Percentiles rank a stretch among this genome's conserved stretches.
Evolutionary conservation across 2,888 invertebrate species (phyloP).

Genomic region (Pachymerium ferrugineum): DNA sequence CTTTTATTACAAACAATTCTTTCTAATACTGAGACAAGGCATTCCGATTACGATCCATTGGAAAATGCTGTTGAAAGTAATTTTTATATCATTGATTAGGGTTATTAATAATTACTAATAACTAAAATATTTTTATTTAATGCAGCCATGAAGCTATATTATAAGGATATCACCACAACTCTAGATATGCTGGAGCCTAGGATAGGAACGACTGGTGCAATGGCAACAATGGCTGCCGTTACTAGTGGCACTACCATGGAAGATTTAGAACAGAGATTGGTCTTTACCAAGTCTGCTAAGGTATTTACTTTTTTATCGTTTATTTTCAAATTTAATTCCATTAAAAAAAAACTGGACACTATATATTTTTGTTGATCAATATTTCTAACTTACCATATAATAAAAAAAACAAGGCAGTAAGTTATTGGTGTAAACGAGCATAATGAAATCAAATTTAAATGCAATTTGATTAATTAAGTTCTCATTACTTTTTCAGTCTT

Average conservation of each 20-base stretch:
- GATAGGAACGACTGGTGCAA: constrained; percentile 17
- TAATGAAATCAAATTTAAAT: background rate
- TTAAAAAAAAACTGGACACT: no score
- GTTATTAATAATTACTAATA: background rate
- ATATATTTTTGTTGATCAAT: background rate
- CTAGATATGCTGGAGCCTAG: constrained; percentile 29
- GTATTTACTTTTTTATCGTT: background rate
- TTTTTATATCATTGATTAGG: background rate
- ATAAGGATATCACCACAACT: constrained; percentile 31
- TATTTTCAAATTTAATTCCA: background rate
- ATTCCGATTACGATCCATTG: constrained; percentile 29
- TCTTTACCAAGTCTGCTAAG: constrained; percentile 66
- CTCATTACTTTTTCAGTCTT: constrained; percentile 55
- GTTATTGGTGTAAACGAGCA: background rate
- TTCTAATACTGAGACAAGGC: constrained; percentile 29
- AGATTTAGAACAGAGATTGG: constrained; percentile 77
- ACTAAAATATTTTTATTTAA: background rate
- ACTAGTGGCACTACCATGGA: constrained; percentile 52
- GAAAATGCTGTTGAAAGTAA: constrained; percentile 32
- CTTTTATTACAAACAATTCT: constrained; percentile 31
- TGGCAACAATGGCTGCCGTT: constrained; percentile 15
- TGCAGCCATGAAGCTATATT: constrained; percentile 31
- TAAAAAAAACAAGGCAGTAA: background rate
- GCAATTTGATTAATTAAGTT: background rate
- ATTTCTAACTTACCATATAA: background rate